phyloP scores from a whole-genome alignment of 1,140 invertebrate genomes.

The Lepidostoma basale region DNA sequence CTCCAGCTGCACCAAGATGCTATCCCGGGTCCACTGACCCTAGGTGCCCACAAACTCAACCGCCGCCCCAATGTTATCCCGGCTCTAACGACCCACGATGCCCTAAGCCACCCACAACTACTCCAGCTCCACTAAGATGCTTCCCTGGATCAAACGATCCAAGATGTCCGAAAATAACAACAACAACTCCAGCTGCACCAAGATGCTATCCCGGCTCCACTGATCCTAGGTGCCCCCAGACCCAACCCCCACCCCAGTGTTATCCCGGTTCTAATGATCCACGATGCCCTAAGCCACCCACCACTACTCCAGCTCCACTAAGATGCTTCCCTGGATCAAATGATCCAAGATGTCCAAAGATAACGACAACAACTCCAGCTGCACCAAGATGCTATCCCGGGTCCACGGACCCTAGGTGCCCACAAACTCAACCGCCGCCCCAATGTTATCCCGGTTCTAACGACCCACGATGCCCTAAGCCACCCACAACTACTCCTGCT shows the following conservation, averaged over 20 bases:
- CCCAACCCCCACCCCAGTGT: conserved; percentile 44
- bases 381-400: conserved; percentile 51
- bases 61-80: conserved; percentile 49
- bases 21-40: conserved; percentile 50
- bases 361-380: conserved; percentile 32
- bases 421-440: conserved; percentile 25
- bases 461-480: conserved; percentile 51
- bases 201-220: conserved; percentile 48
- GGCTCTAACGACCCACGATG: conserved; percentile 56
- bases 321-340: conserved; percentile 45
- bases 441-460: conserved; percentile 50
- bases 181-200: conserved; percentile 33
- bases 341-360: conserved; percentile 52
- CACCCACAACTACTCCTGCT: conserved; percentile 42
- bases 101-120: conserved; percentile 47
- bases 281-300: conserved; percentile 48
- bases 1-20: conserved; percentile 43
- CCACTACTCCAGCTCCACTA: conserved; percentile 41
- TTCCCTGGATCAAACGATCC: conserved; percentile 48
- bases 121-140: conserved; percentile 46
- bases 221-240: conserved; percentile 51
- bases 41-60: conserved; percentile 47
- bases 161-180: background rate
- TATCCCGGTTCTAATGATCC: conserved; percentile 53
- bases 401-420: conserved; percentile 49